phyloP scores from a whole-genome alignment of 2,888 invertebrate genomes.

The Scotopteryx bipunctaria region DNA sequence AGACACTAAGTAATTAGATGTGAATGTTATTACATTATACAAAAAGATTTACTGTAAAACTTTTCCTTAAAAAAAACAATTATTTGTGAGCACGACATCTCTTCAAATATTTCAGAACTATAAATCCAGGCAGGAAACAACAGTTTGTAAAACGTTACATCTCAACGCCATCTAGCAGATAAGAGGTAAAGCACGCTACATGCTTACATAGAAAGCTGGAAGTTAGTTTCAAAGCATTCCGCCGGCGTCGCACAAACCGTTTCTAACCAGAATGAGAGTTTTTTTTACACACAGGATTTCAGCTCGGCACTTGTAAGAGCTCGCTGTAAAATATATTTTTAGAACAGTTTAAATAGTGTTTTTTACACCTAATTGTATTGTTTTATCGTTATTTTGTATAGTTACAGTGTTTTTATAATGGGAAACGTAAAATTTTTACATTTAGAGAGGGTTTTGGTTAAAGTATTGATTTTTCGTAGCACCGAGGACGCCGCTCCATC shows the following conservation, averaged over 20 bases:
- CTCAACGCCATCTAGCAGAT: conserved; percentile 16
- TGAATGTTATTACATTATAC: no score
- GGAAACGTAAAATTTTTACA: conserved; percentile 3
- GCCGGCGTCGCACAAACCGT: conserved; percentile 6
- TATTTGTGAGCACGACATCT: no score
- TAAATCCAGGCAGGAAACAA: background rate
- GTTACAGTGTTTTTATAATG: conserved; percentile 1
- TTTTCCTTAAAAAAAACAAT: conserved; percentile 13
- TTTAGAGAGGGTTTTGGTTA: conserved; percentile 8
- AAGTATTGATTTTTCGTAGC: conserved; percentile 27
- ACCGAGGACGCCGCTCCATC: conserved; percentile 16
- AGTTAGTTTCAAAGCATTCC: conserved; percentile 33
- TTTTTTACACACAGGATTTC: conserved; percentile 22
- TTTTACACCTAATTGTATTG: background rate
- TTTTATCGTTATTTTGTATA: background rate
- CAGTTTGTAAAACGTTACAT: background rate
- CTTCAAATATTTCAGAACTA: conserved; percentile 13
- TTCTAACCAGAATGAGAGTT: conserved; percentile 15
- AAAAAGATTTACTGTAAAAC: no score
- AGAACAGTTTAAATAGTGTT: conserved; percentile 19
- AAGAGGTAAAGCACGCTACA: background rate
- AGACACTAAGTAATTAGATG: no score
- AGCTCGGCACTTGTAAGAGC: conserved; percentile 25
- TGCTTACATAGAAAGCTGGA: background rate
- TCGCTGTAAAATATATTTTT: conserved; percentile 28